Conservation (phyloP, 2,888 invertebrate genomes). For the Drosophila paracracens region DNA sequence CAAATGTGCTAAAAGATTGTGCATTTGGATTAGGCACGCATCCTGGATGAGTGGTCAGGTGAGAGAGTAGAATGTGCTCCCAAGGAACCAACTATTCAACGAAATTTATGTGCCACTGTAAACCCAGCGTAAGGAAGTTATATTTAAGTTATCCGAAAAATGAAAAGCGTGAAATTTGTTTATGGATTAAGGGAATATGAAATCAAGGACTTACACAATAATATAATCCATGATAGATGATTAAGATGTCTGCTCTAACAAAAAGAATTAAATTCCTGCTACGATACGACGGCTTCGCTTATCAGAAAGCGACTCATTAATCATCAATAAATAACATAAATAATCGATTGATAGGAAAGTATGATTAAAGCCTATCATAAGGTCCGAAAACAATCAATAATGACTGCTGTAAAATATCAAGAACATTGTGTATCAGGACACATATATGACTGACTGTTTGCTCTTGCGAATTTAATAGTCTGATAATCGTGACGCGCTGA, state of each 20-base stretch:
- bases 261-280: background rate
- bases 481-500: slow-evolving; percentile 60
- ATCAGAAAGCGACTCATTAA: background rate
- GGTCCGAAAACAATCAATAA: background rate
- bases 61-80: slow-evolving; percentile 12
- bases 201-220: background rate
- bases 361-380: background rate
- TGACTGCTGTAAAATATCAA: background rate
- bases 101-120: background rate
- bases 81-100: background rate
- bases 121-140: background rate
- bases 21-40: slow-evolving; percentile 64
- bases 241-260: background rate
- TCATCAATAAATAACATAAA: background rate
- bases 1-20: slow-evolving; percentile 70
- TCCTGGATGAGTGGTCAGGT: background rate
- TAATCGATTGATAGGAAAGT: background rate
- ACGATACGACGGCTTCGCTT: background rate
- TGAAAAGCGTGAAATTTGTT: background rate
- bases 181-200: background rate
- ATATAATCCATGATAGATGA: background rate
- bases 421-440: background rate
- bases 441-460: slow-evolving; percentile 9
- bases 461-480: slow-evolving; percentile 23
- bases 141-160: background rate